Percentiles rank a stretch among this genome's conserved stretches.
Evolutionary conservation across 2,797 vertebrate species (phyloP).

Genomic region (Eulemur albifrons): DNA sequence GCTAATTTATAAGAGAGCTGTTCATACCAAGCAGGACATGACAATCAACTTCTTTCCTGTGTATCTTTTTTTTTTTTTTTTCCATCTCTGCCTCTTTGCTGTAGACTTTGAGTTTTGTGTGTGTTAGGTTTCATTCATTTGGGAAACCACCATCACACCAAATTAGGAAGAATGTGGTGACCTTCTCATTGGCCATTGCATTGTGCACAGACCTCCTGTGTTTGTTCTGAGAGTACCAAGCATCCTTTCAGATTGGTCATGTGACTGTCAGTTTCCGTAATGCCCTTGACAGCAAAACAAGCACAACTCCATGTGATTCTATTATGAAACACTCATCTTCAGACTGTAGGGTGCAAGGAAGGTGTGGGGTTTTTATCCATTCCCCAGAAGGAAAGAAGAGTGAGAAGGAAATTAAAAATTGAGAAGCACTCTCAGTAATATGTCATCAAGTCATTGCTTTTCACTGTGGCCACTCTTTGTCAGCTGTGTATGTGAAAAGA

Average conservation of each 20-base stretch:
- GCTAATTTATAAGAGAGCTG: background rate
- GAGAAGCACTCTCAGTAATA: constrained; percentile 21
- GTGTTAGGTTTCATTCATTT: constrained; percentile 45
- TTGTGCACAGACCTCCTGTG: constrained; percentile 25
- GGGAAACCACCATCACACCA: constrained; percentile 47
- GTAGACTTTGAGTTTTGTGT: background rate
- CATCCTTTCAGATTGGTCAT: constrained; percentile 58
- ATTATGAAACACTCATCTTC: constrained; percentile 57
- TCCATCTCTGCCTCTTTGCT: background rate
- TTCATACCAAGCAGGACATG: background rate
- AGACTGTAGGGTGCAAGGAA: background rate
- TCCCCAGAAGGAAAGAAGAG: background rate
- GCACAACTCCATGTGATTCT: constrained; percentile 13
- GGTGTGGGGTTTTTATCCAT: background rate
- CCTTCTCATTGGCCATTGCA: constrained; percentile 49
- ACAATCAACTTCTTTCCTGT: background rate
- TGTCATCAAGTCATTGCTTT: background rate
- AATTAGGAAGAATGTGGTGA: constrained; percentile 44
- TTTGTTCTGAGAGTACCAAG: constrained; percentile 43
- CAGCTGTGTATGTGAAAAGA: background rate
- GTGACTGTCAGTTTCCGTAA: constrained; percentile 66
- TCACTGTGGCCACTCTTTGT: background rate
- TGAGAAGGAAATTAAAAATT: constrained; percentile 58
- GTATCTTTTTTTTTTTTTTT: background rate
- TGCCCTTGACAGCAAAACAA: constrained; percentile 57